Percentiles rank a stretch among this genome's conserved stretches.
phyloP scores from a whole-genome alignment of 2,888 invertebrate species.

The Drosophila flavopinicola region DNA sequence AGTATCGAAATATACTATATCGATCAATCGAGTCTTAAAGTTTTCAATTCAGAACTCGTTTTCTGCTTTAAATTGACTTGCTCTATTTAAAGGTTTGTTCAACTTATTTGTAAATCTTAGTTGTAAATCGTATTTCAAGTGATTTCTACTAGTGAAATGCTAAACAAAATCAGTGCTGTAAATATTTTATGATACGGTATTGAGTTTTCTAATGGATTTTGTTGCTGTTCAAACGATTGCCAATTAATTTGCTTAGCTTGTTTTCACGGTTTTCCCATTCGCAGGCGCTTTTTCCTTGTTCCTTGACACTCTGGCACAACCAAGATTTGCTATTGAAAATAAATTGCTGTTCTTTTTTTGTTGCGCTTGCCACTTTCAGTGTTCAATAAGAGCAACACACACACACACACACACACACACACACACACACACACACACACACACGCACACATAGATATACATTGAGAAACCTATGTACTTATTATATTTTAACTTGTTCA shows the following conservation, averaged over 20 bases:
- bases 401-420: background rate
- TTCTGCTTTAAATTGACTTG: no score
- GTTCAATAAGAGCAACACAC: constrained; percentile 25
- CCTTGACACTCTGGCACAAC: background rate
- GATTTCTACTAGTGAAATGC: background rate
- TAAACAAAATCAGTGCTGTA: background rate
- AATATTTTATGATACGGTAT: constrained; percentile 1
- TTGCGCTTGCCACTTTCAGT: constrained; percentile 18
- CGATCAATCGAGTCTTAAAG: no score
- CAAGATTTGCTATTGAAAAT: constrained; percentile 23
- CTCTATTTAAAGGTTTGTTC: no score
- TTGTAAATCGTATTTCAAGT: background rate
- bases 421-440: constrained; percentile 13
- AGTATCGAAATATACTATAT: no score
- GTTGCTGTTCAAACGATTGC: constrained; percentile 11
- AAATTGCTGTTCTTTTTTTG: constrained; percentile 29
- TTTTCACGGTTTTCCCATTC: constrained; percentile 18
- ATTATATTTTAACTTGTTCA: constrained; percentile 74
- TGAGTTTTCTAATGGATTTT: constrained; percentile 6
- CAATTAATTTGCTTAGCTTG: constrained; percentile 44
- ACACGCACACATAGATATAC: constrained; percentile 2
- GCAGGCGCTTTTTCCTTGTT: constrained; percentile 3
- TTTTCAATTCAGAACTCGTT: no score
- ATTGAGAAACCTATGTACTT: constrained; percentile 44
- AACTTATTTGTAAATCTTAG: no score